phyloP scores from a whole-genome alignment of 2,888 invertebrate species.

The Eurytoma adleriae region DNA sequence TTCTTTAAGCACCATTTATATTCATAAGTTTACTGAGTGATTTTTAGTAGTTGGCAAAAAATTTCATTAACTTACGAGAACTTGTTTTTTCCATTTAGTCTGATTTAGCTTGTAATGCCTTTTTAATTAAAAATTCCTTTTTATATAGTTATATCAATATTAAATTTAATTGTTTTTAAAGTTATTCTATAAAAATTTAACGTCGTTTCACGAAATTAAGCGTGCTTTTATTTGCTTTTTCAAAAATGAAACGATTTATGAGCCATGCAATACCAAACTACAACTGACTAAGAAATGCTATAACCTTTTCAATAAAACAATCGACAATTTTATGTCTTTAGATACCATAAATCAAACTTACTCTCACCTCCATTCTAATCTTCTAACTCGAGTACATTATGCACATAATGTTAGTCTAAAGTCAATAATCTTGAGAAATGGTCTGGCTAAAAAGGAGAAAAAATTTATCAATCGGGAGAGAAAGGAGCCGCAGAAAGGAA shows the following conservation, averaged over 20 bases:
- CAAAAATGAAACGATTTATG: too few relatives aligned
- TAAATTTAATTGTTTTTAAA: too few relatives aligned
- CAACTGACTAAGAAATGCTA: not conserved
- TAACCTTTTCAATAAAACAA: conserved; percentile 30
- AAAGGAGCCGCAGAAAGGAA: not conserved
- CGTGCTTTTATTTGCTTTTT: too few relatives aligned
- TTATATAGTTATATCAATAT: too few relatives aligned
- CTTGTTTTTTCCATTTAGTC: too few relatives aligned
- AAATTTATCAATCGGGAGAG: not conserved
- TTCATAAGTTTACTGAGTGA: not conserved
- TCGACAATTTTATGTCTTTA: not conserved
- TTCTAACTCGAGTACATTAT: not conserved
- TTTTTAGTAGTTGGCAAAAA: not conserved
- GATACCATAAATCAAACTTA: conserved; percentile 36
- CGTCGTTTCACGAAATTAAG: too few relatives aligned
- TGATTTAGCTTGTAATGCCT: too few relatives aligned
- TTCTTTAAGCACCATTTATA: not conserved
- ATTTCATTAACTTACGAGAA: too few relatives aligned
- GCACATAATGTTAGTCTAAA: conserved; percentile 7
- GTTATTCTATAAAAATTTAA: too few relatives aligned
- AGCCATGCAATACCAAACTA: not conserved
- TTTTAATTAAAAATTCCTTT: too few relatives aligned
- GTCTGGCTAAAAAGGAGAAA: not conserved
- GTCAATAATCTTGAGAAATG: conserved; percentile 45
- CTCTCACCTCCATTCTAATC: conserved; percentile 5